These are phyloP conservation scores for Macropis europaea DNA, from an alignment of 2,888 invertebrate species.

Conservation along the genomic window DNA sequence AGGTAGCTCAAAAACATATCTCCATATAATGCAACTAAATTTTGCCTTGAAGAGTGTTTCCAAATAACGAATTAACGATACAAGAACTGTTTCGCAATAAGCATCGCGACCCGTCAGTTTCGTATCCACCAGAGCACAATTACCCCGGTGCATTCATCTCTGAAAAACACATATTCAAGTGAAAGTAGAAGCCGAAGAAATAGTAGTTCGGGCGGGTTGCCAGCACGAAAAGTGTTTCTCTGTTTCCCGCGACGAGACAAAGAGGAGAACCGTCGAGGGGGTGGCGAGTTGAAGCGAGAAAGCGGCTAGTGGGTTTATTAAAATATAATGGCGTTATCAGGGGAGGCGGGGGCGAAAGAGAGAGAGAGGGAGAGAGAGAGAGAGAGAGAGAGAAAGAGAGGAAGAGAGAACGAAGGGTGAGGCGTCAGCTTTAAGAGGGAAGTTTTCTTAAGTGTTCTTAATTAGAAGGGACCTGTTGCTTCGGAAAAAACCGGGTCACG, in stretches of 20 bases:
- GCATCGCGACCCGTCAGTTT: no score
- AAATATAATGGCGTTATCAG: conserved; percentile 79
- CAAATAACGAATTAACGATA: no score
- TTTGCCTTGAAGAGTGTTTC: no score
- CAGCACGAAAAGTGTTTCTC: conserved; percentile 31
- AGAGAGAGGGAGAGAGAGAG: conserved; percentile 39
- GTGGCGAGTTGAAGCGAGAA: neutral
- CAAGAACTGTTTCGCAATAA: no score
- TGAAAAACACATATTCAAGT: no score
- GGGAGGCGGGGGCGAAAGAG: conserved; percentile 39
- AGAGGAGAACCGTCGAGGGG: neutral
- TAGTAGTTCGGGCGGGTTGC: conserved; percentile 16
- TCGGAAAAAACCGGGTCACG: conserved; percentile 80
- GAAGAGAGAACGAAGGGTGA: conserved; percentile 67
- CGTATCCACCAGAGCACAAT: no score
- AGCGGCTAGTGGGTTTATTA: conserved; percentile 74
- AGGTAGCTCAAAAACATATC: no score
- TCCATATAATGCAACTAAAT: no score
- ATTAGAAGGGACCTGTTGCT: conserved; percentile 80
- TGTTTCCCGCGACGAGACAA: conserved; percentile 20
- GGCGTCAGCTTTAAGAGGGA: conserved; percentile 80
- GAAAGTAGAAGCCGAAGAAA: neutral
- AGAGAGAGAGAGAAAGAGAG: conserved; percentile 31
- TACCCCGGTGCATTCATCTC: no score
- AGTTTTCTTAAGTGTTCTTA: conserved; percentile 81